Evolutionary conservation across 1,140 invertebrate genomes (phyloP), one percentile per base, ranked within the genome.

Genomic region (Lepidurus arcticus): DNA sequence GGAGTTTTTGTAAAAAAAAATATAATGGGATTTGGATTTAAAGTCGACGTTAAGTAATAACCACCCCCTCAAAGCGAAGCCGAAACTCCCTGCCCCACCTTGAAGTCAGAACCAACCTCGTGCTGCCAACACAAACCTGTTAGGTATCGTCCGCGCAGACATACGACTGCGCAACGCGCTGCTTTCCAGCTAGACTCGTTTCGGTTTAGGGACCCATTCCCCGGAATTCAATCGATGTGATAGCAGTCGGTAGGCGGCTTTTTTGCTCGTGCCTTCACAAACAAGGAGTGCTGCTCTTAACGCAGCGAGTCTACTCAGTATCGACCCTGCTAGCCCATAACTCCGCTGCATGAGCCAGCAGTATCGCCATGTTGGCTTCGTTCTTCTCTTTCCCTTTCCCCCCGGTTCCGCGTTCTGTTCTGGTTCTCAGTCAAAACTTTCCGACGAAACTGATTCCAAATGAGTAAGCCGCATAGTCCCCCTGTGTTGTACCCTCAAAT

Each of bases 61-160:
- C 53, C 53, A 65, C 53, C 21, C 53, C 16, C 21, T 65, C 53
- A 11, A 65, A 16, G 16, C 16, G 53, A 65, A 65, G n/a, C 53
- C 21, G 53, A 16, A 65, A 65, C 53, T 65, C 53, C 13, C 21
- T 65, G 53, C 53, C 53, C 53, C 53, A 65, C 53, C 53, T 65
- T 65, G 53, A 13, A 65, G 53, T 13, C 21, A 65, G 53, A 65
- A 65, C 53, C 53, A 65, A 65, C 53, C 53, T 65, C 53, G 53
- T 65, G 53, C 53, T 65, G 53, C 53, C 53, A 65, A 65, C 53
- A 21, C 53, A 65, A 65, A 65, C 53, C 53, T 65, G 53, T 65
- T 65, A 65, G 53, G 53, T 65, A 65, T 65, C 53, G 0, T 13
- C 21, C 53, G 53, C 53, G 53, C 13, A n/a, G 53, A 7, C 53